These are phyloP conservation scores for Horisme vitalbata DNA, from an alignment of 2,888 invertebrate genomes.

Conservation along the genomic window DNA sequence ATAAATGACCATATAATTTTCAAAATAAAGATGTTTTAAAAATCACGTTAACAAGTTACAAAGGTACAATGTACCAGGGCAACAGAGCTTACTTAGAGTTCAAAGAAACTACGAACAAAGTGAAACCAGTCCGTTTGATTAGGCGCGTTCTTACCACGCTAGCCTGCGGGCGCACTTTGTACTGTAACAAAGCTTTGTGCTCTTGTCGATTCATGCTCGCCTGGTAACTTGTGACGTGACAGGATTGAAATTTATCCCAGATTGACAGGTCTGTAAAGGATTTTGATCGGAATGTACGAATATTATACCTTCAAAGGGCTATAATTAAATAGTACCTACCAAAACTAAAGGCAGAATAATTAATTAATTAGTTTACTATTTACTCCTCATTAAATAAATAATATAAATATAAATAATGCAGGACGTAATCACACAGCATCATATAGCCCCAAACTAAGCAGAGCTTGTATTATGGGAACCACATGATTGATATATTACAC, in stretches of 20 bases:
- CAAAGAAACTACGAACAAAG: constrained; percentile 78
- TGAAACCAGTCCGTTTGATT: constrained; percentile 76
- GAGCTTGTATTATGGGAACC: no score
- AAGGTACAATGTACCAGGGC: constrained; percentile 49
- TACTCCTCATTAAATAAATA: no score
- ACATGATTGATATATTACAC: no score
- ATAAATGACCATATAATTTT: no score
- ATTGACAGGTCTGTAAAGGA: constrained; percentile 18
- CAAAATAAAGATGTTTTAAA: no score
- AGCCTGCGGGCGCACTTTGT: constrained; percentile 73
- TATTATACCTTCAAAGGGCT: no score
- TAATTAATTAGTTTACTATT: no score
- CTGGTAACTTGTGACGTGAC: constrained; percentile 42
- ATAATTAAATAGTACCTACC: no score
- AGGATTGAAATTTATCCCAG: constrained; percentile 15
- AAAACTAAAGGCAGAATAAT: no score
- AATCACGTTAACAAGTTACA: background rate
- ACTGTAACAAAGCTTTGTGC: constrained; percentile 64
- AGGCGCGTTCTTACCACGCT: constrained; percentile 70
- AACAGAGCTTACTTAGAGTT: constrained; percentile 62
- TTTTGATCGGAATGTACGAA: background rate
- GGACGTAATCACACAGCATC: no score
- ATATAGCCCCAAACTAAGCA: no score
- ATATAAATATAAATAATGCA: no score
- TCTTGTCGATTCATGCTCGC: constrained; percentile 66